Conservation (phyloP, 2,797 vertebrate genomes). For the Buphagus erythrorhynchus region DNA sequence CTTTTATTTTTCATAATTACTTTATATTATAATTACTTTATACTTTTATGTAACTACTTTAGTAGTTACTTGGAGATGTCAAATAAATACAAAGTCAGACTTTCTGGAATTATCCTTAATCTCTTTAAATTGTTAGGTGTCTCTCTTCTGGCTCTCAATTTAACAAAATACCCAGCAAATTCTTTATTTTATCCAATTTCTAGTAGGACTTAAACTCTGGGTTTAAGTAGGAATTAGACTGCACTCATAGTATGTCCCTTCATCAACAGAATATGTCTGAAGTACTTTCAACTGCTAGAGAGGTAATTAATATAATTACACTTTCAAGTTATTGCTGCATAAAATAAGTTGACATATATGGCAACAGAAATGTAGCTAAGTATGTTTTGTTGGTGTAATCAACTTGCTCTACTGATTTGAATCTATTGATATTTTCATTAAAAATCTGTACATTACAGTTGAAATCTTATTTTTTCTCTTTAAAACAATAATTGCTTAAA, state of each 20-base stretch:
- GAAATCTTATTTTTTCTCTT: background rate
- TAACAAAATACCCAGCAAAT: background rate
- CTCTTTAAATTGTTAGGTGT: background rate
- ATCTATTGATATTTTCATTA: background rate
- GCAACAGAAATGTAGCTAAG: background rate
- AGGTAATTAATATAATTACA: conserved; percentile 4
- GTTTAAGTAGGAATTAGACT: background rate
- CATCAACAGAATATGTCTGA: background rate
- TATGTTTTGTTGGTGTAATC: background rate
- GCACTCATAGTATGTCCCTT: background rate
- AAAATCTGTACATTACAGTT: background rate
- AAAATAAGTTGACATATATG: background rate
- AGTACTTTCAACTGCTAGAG: background rate
- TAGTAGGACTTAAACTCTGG: background rate
- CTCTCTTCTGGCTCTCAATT: background rate
- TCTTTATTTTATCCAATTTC: background rate
- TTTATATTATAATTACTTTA: background rate
- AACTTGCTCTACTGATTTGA: background rate
- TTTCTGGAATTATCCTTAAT: background rate
- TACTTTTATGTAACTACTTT: background rate
- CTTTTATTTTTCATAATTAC: background rate
- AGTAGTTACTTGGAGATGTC: background rate
- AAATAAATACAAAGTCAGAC: background rate
- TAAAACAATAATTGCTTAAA: background rate
- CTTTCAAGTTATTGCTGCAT: background rate